Evolutionary conservation across 2,888 invertebrate genomes (phyloP).

Genomic region (Pammene fasciana): DNA sequence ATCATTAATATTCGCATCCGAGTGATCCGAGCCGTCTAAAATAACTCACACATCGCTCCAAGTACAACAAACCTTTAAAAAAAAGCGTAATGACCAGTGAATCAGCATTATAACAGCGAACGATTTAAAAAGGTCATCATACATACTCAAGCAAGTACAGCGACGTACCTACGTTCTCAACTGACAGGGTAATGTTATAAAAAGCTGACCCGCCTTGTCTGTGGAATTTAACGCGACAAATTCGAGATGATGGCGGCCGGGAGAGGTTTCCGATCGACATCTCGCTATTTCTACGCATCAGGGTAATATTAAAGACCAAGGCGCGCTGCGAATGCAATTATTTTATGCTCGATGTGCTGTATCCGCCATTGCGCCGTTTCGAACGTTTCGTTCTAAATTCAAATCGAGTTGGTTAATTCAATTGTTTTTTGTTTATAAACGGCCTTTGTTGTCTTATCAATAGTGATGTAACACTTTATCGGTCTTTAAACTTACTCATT

Average conservation of each 20-base stretch:
- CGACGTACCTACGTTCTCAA: conserved; percentile 17
- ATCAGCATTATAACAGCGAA: conserved; percentile 65
- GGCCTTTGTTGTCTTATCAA: conserved; percentile 17
- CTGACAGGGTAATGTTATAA: conserved; percentile 51
- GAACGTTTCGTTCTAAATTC: conserved; percentile 24
- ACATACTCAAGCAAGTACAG: conserved; percentile 11
- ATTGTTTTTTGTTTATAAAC: conserved; percentile 33
- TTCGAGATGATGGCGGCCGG: conserved; percentile 63
- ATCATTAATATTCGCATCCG: conserved; percentile 21
- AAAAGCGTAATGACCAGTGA: conserved; percentile 63
- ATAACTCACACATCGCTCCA: conserved; percentile 33
- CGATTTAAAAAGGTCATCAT: conserved; percentile 47
- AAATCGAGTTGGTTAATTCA: conserved; percentile 18
- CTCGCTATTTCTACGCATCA: conserved; percentile 61
- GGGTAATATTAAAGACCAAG: conserved; percentile 67
- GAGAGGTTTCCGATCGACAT: conserved; percentile 52
- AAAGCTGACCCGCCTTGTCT: conserved; percentile 70
- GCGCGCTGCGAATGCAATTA: conserved; percentile 76
- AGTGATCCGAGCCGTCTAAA: conserved; percentile 11
- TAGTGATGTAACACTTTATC: conserved; percentile 39
- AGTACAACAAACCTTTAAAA: conserved; percentile 47
- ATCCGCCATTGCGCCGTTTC: conserved; percentile 69
- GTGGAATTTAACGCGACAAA: conserved; percentile 71
- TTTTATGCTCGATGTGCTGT: conserved; percentile 71
- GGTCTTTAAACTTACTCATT: conserved; percentile 28